Percentiles rank a stretch among this genome's conserved stretches.
Evolutionary conservation across 1,140 invertebrate species (phyloP).

Genomic region (Psilanteris sp.): DNA sequence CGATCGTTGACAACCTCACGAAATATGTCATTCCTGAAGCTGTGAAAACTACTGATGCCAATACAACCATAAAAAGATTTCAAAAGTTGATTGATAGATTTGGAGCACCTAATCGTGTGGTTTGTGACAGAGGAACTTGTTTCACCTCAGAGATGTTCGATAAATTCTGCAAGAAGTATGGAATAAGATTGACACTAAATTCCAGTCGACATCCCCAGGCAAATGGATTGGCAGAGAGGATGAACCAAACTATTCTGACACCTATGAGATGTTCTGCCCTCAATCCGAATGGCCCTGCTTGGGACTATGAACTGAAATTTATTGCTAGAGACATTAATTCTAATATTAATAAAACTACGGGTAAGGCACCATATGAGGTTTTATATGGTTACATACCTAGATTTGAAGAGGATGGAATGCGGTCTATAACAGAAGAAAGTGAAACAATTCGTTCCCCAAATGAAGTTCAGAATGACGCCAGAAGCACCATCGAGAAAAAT

Average conservation of each 20-base stretch:
- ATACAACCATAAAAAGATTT: too few relatives aligned
- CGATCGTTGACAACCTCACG: too few relatives aligned
- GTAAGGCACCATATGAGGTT: conserved; percentile 26
- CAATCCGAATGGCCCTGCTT: background rate
- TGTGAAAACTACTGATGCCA: too few relatives aligned
- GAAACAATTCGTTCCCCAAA: conserved; percentile 9
- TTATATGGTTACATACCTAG: conserved; percentile 13
- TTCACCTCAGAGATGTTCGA: conserved; percentile 66
- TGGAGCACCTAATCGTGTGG: conserved; percentile 54
- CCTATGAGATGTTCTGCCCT: conserved; percentile 7
- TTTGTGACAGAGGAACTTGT: conserved; percentile 65
- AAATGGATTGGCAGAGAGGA: conserved; percentile 38
- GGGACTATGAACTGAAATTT: conserved; percentile 1
- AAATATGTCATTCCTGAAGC: too few relatives aligned
- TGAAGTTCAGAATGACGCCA: conserved; percentile 11
- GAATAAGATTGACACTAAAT: conserved; percentile 57
- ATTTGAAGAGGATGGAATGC: conserved; percentile 2
- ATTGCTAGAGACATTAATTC: conserved; percentile 16
- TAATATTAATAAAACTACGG: conserved; percentile 33
- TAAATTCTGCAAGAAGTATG: conserved; percentile 56
- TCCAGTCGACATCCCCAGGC: background rate
- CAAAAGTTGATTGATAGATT: too few relatives aligned
- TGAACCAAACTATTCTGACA: conserved; percentile 26
- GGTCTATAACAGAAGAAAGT: conserved; percentile 2
- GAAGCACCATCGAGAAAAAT: background rate